Conservation (phyloP, 2,797 vertebrate genomes). For the Sylvilagus floridanus region DNA sequence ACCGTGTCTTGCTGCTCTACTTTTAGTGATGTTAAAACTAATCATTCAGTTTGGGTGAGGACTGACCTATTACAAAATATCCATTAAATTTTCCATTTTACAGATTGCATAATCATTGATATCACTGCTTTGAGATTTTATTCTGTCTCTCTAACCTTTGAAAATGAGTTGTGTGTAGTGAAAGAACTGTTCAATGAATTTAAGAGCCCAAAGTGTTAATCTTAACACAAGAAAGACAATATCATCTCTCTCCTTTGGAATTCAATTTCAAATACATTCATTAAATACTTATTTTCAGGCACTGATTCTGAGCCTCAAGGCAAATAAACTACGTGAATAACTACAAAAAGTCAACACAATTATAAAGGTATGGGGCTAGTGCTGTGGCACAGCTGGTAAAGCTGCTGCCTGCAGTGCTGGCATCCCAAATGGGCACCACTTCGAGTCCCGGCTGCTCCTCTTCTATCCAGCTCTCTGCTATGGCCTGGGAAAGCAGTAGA, state of each 20-base stretch:
- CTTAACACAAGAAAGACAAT: conserved; percentile 8
- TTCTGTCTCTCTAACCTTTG: conserved; percentile 28
- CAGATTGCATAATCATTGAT: conserved; percentile 36
- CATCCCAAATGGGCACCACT: too few species aligned
- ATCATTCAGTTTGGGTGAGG: conserved; percentile 25
- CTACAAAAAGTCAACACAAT: neutral
- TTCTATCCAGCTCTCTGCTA: too few species aligned
- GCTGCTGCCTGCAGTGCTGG: too few species aligned
- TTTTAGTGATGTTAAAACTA: conserved; percentile 44
- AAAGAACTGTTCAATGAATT: conserved; percentile 50
- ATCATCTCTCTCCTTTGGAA: neutral
- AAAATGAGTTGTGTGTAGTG: conserved; percentile 41
- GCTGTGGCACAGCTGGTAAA: too few species aligned
- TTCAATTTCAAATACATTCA: conserved; percentile 51
- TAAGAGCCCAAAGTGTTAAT: conserved; percentile 45
- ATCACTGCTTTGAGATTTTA: conserved; percentile 50
- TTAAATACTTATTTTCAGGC: conserved; percentile 41
- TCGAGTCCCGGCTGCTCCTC: too few species aligned
- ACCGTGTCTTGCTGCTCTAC: conserved; percentile 39
- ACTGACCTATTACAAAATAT: conserved; percentile 45
- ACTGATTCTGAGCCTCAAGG: neutral
- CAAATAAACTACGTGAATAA: conserved; percentile 53
- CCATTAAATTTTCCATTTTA: conserved; percentile 42
- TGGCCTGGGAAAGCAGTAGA: too few species aligned
- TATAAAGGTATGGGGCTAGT: neutral